These are phyloP conservation scores for Anthonomus grandis DNA, from an alignment of 1,140 invertebrate genomes.

Conservation along the genomic window DNA sequence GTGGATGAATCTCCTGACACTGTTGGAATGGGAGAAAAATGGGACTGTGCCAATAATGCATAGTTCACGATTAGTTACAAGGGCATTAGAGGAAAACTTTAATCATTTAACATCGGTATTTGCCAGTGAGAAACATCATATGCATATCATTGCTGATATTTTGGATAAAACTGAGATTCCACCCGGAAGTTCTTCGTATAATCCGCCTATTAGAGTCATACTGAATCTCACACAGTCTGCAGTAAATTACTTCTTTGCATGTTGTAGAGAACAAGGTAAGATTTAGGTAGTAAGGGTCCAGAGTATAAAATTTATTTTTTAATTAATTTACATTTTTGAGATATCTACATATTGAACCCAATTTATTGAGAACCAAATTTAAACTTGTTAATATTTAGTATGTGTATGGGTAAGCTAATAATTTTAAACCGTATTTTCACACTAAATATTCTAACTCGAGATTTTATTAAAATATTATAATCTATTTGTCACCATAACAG, in stretches of 20 bases:
- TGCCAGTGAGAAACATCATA: conserved; percentile 47
- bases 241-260: conserved; percentile 74
- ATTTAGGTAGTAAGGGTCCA: no score
- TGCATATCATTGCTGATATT: conserved; percentile 52
- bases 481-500: conserved; percentile 6
- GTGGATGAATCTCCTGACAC: conserved; percentile 51
- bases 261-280: conserved; percentile 63
- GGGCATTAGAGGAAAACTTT: conserved; percentile 52
- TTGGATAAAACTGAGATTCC: conserved; percentile 50
- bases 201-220: conserved; percentile 50
- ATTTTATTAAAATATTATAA: no score
- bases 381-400: no score
- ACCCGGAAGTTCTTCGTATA: conserved; percentile 36
- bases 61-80: conserved; percentile 50
- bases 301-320: no score
- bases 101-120: conserved; percentile 48
- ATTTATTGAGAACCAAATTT: no score
- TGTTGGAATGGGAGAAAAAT: conserved; percentile 56
- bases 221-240: conserved; percentile 65
- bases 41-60: conserved; percentile 46
- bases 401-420: no score
- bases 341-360: no score
- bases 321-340: no score
- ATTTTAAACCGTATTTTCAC: no score
- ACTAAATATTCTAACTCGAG: no score